These are phyloP conservation scores for Aramus guarauna DNA, from an alignment of 2,113 vertebrate species.

Conservation along the genomic window DNA sequence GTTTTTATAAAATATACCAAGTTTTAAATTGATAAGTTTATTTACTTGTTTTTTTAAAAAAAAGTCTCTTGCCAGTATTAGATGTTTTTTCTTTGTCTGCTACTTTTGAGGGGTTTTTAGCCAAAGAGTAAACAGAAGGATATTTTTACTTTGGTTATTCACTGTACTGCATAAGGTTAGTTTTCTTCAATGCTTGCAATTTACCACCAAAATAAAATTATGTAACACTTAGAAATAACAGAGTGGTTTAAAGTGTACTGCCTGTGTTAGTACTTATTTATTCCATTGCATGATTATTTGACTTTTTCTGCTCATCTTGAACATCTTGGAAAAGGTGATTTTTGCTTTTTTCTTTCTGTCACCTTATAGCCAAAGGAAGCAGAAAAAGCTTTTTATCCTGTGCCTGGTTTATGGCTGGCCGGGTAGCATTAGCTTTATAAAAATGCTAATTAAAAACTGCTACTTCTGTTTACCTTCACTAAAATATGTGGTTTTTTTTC, in stretches of 20 bases:
- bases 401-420: constrained; percentile 66
- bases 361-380: constrained; percentile 76
- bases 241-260: constrained; percentile 46
- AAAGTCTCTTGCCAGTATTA: constrained; percentile 76
- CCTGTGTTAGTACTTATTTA: constrained; percentile 65
- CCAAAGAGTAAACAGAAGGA: constrained; percentile 90
- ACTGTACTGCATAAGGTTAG: constrained; percentile 43
- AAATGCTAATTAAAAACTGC: constrained; percentile 70
- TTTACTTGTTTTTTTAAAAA: constrained; percentile 63
- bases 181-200: constrained; percentile 54
- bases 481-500: constrained; percentile 57
- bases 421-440: constrained; percentile 74
- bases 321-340: constrained; percentile 70
- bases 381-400: constrained; percentile 66
- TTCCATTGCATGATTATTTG: constrained; percentile 71
- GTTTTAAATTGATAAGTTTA: constrained; percentile 73
- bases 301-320: constrained; percentile 67
- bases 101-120: constrained; percentile 79
- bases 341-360: not conserved
- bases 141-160: constrained; percentile 71
- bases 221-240: constrained; percentile 51
- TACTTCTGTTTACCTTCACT: constrained; percentile 78
- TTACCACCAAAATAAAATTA: constrained; percentile 68
- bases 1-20: constrained; percentile 76
- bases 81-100: constrained; percentile 68